Base-by-base conservation (phyloP, 2,797 vertebrate species). In the Microctenopoma stevenorrisi region DNA sequence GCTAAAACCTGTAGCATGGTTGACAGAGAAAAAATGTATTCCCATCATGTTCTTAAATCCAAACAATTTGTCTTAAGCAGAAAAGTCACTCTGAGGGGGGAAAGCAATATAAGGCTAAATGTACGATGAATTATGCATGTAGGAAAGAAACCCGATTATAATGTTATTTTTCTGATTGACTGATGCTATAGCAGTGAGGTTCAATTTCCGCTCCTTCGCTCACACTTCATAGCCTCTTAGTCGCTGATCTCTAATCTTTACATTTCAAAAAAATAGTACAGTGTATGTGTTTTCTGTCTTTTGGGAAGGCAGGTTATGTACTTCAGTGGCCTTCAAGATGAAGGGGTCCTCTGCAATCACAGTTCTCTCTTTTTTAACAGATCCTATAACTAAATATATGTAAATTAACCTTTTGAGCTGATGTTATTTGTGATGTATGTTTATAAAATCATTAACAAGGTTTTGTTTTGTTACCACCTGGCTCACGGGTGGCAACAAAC, bases 81-180 rank as follows among this genome's bases (percentile, higher is more conserved):
- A 61, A 88, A 90, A 91, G 81, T 89, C 85, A 89, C 81, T 79
- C 68, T 61, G 52, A 53, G 43, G 22, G 9, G 25, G 1, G 73
- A 82, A 70, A 61, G 49, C 9, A 58, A 66, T 85, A 82, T 85
- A 81, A 85, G 83, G 81, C 83, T 78, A 84, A 90, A 86, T 78
- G 81, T 83, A 79, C 73, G 72, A 93, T 94, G 91, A 94, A 94
- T 93, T 91, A 93, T 92, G 87, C 86, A 93, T 92, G 87, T 89
- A 78, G 72, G 76, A 81, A 82, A 71, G 46, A 91, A 92, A 91
- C 87, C 93, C 92, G 91, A 90, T 95, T 94, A 94, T 93, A 88
- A 90, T 79, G 83, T 92, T 93, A 94, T 95, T 94, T 95, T 95
- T 96, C 95, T 94, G 93, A 94, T 94, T 91, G 93, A 91, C 90